Evolutionary conservation across 2,797 vertebrate genomes (phyloP).

Genomic region (Ibycter americanus): DNA sequence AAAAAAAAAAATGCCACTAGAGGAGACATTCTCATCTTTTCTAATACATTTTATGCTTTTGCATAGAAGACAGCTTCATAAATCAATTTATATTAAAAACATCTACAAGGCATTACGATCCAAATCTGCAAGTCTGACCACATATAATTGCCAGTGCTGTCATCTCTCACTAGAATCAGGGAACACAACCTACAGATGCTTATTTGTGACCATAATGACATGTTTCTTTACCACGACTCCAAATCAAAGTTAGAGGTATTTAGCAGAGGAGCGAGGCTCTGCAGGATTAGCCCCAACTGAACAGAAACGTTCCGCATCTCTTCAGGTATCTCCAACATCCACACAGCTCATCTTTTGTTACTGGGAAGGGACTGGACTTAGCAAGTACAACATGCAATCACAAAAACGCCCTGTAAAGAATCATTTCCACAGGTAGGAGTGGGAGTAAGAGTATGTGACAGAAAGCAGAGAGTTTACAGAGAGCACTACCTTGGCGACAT

Average conservation of each 20-base stretch:
- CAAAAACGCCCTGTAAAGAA: neutral
- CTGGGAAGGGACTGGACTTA: neutral
- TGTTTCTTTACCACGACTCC: neutral
- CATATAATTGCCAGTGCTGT: neutral
- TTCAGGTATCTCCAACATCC: neutral
- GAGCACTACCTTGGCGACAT: neutral
- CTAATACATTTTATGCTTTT: neutral
- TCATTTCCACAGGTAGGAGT: neutral
- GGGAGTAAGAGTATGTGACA: neutral
- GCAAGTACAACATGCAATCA: neutral
- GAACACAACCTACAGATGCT: neutral
- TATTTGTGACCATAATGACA: neutral
- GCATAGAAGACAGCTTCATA: neutral
- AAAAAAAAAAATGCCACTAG: neutral
- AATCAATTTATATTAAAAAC: neutral
- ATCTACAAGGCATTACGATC: neutral
- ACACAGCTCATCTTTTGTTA: neutral
- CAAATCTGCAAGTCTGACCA: neutral
- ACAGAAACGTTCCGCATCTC: neutral
- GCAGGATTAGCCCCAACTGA: neutral
- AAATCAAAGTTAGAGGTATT: neutral
- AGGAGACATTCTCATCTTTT: neutral
- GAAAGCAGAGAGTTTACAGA: neutral
- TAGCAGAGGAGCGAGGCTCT: neutral
- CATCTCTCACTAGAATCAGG: neutral